Evolutionary conservation across 1,140 invertebrate genomes (phyloP), one percentile per base, ranked within the genome.

Genomic region (Zaprionus taronus): DNA sequence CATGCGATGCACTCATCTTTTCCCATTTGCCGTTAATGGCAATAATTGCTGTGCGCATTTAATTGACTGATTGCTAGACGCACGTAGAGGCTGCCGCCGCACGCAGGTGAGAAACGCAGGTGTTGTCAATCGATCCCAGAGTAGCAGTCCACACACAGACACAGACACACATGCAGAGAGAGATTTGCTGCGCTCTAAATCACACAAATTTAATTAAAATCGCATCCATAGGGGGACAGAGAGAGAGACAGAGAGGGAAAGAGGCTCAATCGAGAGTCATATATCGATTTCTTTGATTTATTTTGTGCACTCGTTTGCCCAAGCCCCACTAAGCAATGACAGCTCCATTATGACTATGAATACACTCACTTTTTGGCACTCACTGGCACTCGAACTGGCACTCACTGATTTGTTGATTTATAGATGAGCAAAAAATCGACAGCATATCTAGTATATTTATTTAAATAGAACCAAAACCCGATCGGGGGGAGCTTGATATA

Each of bases 191-290:
- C 85, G 84, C 84, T 87, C 84, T 79, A 89, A 89, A 84, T 89
- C 81, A 81, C 84, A 84, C 68, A 81, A 81, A 79, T 89, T 89
- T 90, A 89, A 89, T 89, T 89, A 89, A 90, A 89, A 89, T 75
- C 74, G 57, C 72, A 83, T 79, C 71, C 74, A 67, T 70, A 55
- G 12, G 17, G 4, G 22, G 51, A 64, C 51, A 60, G 56, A 2
- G 17, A 55, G n/a, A 55, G n/a, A 26, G 17, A 55, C 11, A 55
- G 6, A 26, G 15, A 14, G n/a, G 5, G 11, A 47, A 26, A 49
- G 26, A 51, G 20, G 17, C n/a, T 61, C 51, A 41, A 47, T 47
- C 41, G 41, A 38, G 41, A 47, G 41, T 17, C 41, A 47, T 22
- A 70, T 66, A 72, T 72, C 61, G 44, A 65, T 62, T 72, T 62